Conservation (phyloP, 2,888 invertebrate genomes). For the Dinocampus coccinellae region DNA sequence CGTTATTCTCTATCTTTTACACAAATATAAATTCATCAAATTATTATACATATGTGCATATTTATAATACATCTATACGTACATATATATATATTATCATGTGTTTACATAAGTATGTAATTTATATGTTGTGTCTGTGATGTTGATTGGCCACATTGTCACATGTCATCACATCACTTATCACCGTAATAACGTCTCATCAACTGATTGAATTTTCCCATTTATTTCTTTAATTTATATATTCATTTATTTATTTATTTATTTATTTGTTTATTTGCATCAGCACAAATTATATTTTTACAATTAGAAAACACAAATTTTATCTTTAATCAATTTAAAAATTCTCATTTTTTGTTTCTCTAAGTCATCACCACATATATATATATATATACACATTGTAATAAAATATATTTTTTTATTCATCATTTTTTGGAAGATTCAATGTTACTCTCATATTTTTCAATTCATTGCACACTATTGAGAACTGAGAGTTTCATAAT, state of each 20-base stretch:
- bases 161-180: no score
- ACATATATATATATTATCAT: conserved; percentile 23
- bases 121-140: conserved; percentile 13
- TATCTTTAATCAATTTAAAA: not conserved
- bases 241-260: not conserved
- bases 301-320: not conserved
- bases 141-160: conserved; percentile 26
- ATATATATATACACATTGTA: no score
- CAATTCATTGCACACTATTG: conserved; percentile 27
- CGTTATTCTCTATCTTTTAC: conserved; percentile 36
- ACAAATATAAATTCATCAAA: conserved; percentile 32
- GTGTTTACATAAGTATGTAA: conserved; percentile 1
- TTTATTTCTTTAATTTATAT: not conserved
- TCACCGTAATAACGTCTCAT: not conserved
- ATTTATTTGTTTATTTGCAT: not conserved
- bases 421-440: not conserved
- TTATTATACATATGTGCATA: not conserved
- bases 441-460: conserved; percentile 28
- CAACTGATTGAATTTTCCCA: not conserved
- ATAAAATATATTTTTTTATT: no score
- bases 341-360: not conserved
- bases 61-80: conserved; percentile 16
- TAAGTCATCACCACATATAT: not conserved
- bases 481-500: not conserved
- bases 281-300: not conserved